Evolutionary conservation across 92 coral and sea anemone genomes (phyloP), one percentile per base, ranked within the genome.

Genomic region (Zoanthus solanderi): DNA sequence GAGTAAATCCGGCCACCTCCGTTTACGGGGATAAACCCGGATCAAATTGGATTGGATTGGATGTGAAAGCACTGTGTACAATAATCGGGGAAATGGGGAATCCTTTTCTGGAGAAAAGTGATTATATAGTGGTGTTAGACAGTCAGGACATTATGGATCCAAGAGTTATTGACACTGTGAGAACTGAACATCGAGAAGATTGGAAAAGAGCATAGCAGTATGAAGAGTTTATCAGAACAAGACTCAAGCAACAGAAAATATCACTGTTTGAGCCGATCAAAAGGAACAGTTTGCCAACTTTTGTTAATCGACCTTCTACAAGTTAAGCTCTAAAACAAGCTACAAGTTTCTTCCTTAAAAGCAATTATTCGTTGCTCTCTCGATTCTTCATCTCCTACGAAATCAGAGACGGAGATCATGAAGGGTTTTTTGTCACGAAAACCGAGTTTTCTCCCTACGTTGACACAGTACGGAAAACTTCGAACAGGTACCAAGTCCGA

Each of bases 71-170:
- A 4, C 29, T 89, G n/a, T 63, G 73, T 5, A 2, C 30, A 6
- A 88, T 71, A 15, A 74, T 89, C 28, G 88, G 85, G 75, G 88
- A 89, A 37, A 14, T 89, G 72, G 90, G 92, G 9, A 92, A 89
- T 85, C 92, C 94, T 3, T 91, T 93, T 18, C 23, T 18, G 44
- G 96, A 93, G 0, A 56, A 78, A 0, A n/a, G 92, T 47, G 12
- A 65, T 37, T 90, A 89, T 7, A 81, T 89, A 4, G 31, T 87
- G 23, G 89, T 45, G 4, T 86, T 94, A 7, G 92, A 94, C 76
- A 91, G 90, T 18, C 45, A 68, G 75, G 93, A 91, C 57, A 87
- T 89, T 69, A 79, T 84, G 46, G 87, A 57, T 13, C 8, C 63
- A 15, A 50, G 69, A 0, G 83, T 91, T 8, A 75, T 56, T 30